Base-by-base conservation (phyloP, 2,888 invertebrate genomes). In the Caenorhabditis sp. region DNA sequence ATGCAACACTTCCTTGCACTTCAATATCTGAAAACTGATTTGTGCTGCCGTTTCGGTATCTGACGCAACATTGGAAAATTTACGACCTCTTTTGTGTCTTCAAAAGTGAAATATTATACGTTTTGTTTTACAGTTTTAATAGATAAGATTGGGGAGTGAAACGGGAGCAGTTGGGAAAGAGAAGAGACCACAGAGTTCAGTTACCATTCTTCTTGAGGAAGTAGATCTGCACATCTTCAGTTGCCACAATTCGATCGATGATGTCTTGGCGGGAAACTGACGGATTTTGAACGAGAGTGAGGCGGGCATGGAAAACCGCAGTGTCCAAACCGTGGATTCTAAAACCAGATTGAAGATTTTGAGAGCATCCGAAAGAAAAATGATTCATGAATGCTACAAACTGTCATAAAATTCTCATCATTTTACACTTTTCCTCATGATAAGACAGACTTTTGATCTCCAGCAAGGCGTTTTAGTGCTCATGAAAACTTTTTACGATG, bases 321-420 rank as follows among this genome's bases (percentile, higher is more conserved):
- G 81, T 81, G 58, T 75, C 69, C 2, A 19, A 14, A 3, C 81
- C 81, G 22, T 81, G 81, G 26, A 75, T 81, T 69, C 80, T 80
- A 22, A 10, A 64, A 41, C n/a, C n/a, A n/a, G n/a, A n/a, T n/a
- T n/a, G n/a, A n/a, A n/a, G n/a, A n/a, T n/a, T n/a, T n/a, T n/a
- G n/a, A n/a, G n/a, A n/a, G n/a, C n/a, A n/a, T n/a, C n/a, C n/a
- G n/a, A n/a, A n/a, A n/a, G n/a, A n/a, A n/a, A n/a, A n/a, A n/a
- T n/a, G n/a, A n/a, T n/a, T n/a, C n/a, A n/a, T 35, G 31, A 35
- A 35, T 35, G 31, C 8, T 8, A 6, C 31, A 35, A 35, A 35
- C 47, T n/a, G 16, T 47, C 16, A 5, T 14, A 16, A 6, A n/a
- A 5, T 49, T 49, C 19, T 49, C 19, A 26, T 54, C 12, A 24